Conservation (phyloP, 1,140 invertebrate species). For the Cyclina sinensis region DNA sequence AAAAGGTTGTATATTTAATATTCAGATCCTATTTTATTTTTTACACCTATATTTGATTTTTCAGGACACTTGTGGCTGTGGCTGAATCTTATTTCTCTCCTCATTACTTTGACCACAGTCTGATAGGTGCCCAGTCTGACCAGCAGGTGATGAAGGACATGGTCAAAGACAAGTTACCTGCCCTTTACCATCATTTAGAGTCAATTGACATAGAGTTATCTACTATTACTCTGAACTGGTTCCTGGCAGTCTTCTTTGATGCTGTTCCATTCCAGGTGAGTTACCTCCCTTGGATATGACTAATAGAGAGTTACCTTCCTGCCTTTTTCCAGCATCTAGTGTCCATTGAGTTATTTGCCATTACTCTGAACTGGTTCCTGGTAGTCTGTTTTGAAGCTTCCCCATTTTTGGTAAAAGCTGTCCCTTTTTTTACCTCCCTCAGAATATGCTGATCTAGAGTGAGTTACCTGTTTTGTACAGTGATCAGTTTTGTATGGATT, state of each 20-base stretch:
- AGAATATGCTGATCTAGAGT: neutral
- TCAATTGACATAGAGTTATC: conserved; percentile 88
- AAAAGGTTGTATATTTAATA: no score
- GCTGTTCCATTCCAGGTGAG: conserved; percentile 88
- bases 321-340: conserved; percentile 86
- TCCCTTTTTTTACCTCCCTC: neutral
- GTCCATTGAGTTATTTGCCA: conserved; percentile 87
- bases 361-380: conserved; percentile 89
- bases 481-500: no score
- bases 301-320: conserved; percentile 73
- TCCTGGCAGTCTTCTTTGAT: conserved; percentile 88
- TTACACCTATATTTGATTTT: no score
- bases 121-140: conserved; percentile 88
- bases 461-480: no score
- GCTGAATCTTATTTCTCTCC: conserved; percentile 87
- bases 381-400: conserved; percentile 88
- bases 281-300: neutral
- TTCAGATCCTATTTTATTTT: no score
- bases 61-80: conserved; percentile 87
- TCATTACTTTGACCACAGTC: conserved; percentile 88
- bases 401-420: conserved; percentile 88
- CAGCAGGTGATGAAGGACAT: conserved; percentile 88
- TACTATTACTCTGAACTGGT: conserved; percentile 89
- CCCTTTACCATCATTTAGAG: conserved; percentile 86
- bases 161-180: conserved; percentile 86